phyloP scores from a whole-genome alignment of 2,797 vertebrate species.

The Oreochromis grahami region DNA sequence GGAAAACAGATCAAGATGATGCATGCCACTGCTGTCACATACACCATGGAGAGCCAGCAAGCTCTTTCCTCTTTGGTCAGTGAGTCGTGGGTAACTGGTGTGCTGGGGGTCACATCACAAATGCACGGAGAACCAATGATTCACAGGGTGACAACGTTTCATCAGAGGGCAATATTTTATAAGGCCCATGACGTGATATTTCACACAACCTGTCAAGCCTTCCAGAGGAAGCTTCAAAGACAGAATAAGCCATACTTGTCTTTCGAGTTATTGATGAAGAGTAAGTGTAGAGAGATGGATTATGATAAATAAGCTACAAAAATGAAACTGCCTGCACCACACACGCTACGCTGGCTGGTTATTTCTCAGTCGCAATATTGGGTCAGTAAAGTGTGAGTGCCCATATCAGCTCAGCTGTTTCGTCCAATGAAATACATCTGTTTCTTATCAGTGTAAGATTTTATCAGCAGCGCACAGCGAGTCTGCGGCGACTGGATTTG shows the following conservation, averaged over 20 bases:
- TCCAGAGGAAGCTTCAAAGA: slow-evolving; percentile 34
- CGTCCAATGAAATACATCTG: slow-evolving; percentile 22
- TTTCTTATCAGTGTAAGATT: slow-evolving; percentile 25
- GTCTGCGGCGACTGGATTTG: not conserved
- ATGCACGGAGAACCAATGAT: slow-evolving; percentile 30
- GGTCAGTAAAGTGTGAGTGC: slow-evolving; percentile 21
- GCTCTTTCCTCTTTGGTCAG: not conserved
- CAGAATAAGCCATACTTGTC: slow-evolving; percentile 22
- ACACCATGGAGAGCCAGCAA: not conserved
- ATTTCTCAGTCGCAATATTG: slow-evolving; percentile 13
- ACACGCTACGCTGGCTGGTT: not conserved
- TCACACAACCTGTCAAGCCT: slow-evolving; percentile 44
- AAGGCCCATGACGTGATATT: slow-evolving; percentile 26
- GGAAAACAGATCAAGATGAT: not conserved
- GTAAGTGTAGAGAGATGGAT: slow-evolving; percentile 40
- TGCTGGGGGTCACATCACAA: slow-evolving; percentile 29
- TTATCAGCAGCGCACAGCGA: not conserved
- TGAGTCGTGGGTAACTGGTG: slow-evolving; percentile 5
- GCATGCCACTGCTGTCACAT: not conserved
- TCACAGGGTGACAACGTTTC: slow-evolving; percentile 53
- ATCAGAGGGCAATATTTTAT: slow-evolving; percentile 34
- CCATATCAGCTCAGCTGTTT: slow-evolving; percentile 1
- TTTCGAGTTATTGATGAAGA: slow-evolving; percentile 53
- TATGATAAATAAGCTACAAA: slow-evolving; percentile 41
- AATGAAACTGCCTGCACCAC: slow-evolving; percentile 21